These are phyloP conservation scores for Tribolium freemani DNA, from an alignment of 2,888 invertebrate species.

Conservation along the genomic window DNA sequence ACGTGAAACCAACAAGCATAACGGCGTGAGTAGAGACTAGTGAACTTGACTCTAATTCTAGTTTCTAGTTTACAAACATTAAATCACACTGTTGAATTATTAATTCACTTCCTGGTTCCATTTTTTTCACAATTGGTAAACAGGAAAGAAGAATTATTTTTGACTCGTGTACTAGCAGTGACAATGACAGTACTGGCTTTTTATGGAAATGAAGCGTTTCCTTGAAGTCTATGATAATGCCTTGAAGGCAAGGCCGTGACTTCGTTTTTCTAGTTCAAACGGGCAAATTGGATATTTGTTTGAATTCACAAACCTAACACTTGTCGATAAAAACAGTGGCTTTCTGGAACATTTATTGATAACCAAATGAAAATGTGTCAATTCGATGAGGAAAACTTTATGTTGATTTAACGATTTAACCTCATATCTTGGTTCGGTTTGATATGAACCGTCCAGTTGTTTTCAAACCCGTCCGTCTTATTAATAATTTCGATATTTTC, in stretches of 20 bases:
- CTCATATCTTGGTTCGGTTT: slow-evolving; percentile 30
- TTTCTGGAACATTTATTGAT: slow-evolving; percentile 27
- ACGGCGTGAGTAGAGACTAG: slow-evolving; percentile 50
- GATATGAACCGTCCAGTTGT: slow-evolving; percentile 12
- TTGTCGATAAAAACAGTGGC: slow-evolving; percentile 32
- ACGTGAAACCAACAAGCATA: slow-evolving; percentile 56
- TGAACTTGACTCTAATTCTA: slow-evolving; percentile 57
- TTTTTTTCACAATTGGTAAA: slow-evolving; percentile 16
- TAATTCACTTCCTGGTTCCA: slow-evolving; percentile 50
- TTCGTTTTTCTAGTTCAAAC: slow-evolving; percentile 13
- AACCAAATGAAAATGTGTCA: slow-evolving; percentile 36
- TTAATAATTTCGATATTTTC: slow-evolving; percentile 27
- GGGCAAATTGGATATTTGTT: not conserved
- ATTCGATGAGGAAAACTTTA: slow-evolving; percentile 31
- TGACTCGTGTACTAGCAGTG: not conserved
- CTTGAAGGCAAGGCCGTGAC: slow-evolving; percentile 18
- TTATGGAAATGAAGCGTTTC: slow-evolving; percentile 24
- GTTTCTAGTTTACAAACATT: slow-evolving; percentile 53
- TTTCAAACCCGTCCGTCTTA: slow-evolving; percentile 2
- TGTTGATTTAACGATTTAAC: slow-evolving; percentile 34
- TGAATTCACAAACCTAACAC: not conserved
- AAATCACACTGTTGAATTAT: slow-evolving; percentile 47
- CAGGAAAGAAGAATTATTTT: slow-evolving; percentile 21
- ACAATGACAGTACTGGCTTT: slow-evolving; percentile 2
- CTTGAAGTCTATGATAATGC: slow-evolving; percentile 10